These are phyloP conservation scores for Puffinus mauretanicus DNA, from an alignment of 2,113 vertebrate genomes.

Conservation along the genomic window DNA sequence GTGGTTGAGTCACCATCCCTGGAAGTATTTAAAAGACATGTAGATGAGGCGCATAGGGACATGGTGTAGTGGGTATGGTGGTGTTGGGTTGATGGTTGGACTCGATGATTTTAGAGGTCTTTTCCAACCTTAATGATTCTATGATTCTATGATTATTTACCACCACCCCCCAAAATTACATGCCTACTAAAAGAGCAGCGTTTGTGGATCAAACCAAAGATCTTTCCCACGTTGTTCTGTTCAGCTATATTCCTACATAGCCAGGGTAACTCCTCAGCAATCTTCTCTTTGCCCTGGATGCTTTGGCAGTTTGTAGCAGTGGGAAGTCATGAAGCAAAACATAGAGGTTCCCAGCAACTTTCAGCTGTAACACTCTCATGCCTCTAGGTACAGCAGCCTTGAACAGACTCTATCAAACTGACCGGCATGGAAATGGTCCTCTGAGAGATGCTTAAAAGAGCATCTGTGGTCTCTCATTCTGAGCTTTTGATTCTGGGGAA, in stretches of 20 bases:
- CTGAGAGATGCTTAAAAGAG: neutral
- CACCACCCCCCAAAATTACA: fast-evolving
- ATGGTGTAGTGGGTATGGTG: no score
- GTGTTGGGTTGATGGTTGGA: no score
- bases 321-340: neutral
- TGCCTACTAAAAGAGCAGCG: neutral
- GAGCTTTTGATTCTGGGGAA: fast-evolving
- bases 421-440: neutral
- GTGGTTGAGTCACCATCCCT: no score
- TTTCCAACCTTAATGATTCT: no score
- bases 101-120: no score
- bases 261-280: neutral
- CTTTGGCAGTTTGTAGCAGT: neutral
- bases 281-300: neutral
- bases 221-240: neutral
- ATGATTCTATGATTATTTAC: neutral
- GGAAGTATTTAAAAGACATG: no score
- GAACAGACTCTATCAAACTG: neutral
- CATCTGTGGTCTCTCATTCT: neutral
- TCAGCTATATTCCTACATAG: neutral
- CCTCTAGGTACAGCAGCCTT: neutral
- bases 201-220: neutral
- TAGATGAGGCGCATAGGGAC: no score
- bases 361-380: neutral
- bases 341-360: neutral